phyloP scores from a whole-genome alignment of 2,888 invertebrate species.

The Drosophila gaucha region DNA sequence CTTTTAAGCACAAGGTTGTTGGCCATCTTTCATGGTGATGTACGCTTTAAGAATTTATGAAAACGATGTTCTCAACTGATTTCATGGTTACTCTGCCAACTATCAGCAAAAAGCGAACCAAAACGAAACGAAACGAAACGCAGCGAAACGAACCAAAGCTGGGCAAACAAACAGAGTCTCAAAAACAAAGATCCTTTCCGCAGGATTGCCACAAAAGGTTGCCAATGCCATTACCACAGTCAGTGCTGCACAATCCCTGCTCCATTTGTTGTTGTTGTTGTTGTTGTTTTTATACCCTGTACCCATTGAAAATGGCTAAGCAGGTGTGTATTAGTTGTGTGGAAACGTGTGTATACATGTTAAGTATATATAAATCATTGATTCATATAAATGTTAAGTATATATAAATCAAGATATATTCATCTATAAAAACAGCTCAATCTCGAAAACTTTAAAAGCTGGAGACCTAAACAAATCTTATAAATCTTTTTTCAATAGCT shows the following conservation, averaged over 20 bases:
- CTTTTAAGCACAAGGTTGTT: slow-evolving; percentile 40
- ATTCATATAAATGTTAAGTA: too few species aligned
- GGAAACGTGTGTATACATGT: not conserved
- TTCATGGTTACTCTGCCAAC: slow-evolving; percentile 60
- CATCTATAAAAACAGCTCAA: too few species aligned
- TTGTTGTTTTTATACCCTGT: slow-evolving; percentile 29
- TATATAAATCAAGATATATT: too few species aligned
- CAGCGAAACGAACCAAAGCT: slow-evolving; percentile 51
- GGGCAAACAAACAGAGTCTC: slow-evolving; percentile 55
- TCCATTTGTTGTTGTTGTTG: slow-evolving; percentile 32
- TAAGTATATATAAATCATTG: too few species aligned
- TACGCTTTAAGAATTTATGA: slow-evolving; percentile 72
- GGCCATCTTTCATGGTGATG: slow-evolving; percentile 64
- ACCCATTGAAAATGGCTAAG: not conserved
- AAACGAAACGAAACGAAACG: slow-evolving; percentile 22
- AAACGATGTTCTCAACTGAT: slow-evolving; percentile 55
- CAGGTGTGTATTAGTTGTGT: not conserved
- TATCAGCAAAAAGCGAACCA: slow-evolving; percentile 37
- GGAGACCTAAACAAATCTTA: too few species aligned
- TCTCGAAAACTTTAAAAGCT: too few species aligned
- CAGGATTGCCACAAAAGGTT: slow-evolving; percentile 59
- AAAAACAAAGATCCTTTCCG: slow-evolving; percentile 60
- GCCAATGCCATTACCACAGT: slow-evolving; percentile 75
- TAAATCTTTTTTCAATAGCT: too few species aligned
- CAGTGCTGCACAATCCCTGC: slow-evolving; percentile 33